Conservation (phyloP, 2,888 invertebrate genomes). For the Epiperipatus broadwayi region DNA sequence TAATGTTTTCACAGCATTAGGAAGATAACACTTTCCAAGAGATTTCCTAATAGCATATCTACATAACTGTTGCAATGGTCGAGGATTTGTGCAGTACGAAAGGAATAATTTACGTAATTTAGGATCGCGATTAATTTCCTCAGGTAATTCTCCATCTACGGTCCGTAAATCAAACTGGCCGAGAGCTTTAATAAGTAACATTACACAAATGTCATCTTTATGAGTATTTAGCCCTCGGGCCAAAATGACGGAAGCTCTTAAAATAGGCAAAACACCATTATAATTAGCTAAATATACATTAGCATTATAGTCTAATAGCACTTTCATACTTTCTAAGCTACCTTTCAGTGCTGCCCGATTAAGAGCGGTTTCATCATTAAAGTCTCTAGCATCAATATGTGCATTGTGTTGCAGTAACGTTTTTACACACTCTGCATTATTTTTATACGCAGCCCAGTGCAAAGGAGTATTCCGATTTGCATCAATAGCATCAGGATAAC, state of each 20-base stretch:
- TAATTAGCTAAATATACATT: constrained; percentile 21
- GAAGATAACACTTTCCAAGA: constrained; percentile 22
- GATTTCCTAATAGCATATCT: constrained; percentile 21
- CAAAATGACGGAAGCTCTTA: constrained; percentile 21
- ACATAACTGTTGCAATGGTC: constrained; percentile 22
- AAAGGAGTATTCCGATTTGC: constrained; percentile 24
- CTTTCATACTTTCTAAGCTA: constrained; percentile 22
- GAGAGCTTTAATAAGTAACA: constrained; percentile 23
- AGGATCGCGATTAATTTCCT: constrained; percentile 18
- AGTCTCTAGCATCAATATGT: constrained; percentile 23
- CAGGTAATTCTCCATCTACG: constrained; percentile 19
- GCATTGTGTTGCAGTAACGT: constrained; percentile 24
- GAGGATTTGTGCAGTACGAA: no score
- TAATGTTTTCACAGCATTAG: constrained; percentile 22
- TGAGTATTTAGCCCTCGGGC: constrained; percentile 23
- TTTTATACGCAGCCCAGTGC: constrained; percentile 29
- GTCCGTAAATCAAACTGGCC: constrained; percentile 23
- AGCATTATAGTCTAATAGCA: constrained; percentile 27
- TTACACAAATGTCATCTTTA: constrained; percentile 23
- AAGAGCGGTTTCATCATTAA: constrained; percentile 25
- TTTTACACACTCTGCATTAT: constrained; percentile 22
- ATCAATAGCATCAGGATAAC: constrained; percentile 23
- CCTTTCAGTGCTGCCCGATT: constrained; percentile 27
- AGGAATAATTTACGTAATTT: constrained; percentile 24
- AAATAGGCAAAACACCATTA: constrained; percentile 22